Percentiles rank a stretch among this genome's conserved stretches.
Evolutionary conservation across 2,797 vertebrate species (phyloP).

Genomic region (Silurus aristotelis): DNA sequence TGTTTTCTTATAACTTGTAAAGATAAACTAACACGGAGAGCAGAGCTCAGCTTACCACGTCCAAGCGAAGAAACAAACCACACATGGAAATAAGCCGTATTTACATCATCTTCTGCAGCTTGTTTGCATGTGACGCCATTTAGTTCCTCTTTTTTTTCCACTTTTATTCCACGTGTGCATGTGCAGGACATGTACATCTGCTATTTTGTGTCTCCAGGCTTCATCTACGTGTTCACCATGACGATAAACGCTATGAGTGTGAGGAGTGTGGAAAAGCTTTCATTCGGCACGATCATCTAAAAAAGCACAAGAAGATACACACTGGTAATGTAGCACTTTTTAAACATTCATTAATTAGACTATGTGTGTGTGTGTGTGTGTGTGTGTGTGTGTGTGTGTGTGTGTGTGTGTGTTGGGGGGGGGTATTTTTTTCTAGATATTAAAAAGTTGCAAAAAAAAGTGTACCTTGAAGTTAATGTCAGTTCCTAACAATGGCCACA

Average conservation of each 20-base stretch:
- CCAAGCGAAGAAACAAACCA: background rate
- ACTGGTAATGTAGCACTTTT: conserved; percentile 76
- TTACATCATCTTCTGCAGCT: background rate
- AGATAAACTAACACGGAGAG: background rate
- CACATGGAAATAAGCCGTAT: background rate
- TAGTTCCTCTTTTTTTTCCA: background rate
- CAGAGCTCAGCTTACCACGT: background rate
- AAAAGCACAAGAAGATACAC: conserved; percentile 98
- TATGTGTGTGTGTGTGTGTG: background rate
- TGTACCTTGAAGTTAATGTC: too few relatives aligned
- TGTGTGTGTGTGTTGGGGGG: background rate
- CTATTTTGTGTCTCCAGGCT: conserved; percentile 72
- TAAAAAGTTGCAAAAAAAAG: background rate
- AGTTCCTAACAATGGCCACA: background rate
- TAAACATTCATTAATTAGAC: background rate
- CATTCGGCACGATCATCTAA: conserved; percentile 95
- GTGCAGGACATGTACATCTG: too few relatives aligned
- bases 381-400: conserved; percentile 10
- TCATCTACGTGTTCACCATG: conserved; percentile 93
- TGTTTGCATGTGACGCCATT: background rate
- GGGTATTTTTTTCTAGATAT: background rate
- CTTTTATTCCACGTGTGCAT: background rate
- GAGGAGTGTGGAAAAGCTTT: conserved; percentile 96
- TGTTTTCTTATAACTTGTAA: background rate
- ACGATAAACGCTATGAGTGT: conserved; percentile 97